Base-by-base conservation (phyloP, 2,888 invertebrate species). In the Ormyrus nitidulus region DNA sequence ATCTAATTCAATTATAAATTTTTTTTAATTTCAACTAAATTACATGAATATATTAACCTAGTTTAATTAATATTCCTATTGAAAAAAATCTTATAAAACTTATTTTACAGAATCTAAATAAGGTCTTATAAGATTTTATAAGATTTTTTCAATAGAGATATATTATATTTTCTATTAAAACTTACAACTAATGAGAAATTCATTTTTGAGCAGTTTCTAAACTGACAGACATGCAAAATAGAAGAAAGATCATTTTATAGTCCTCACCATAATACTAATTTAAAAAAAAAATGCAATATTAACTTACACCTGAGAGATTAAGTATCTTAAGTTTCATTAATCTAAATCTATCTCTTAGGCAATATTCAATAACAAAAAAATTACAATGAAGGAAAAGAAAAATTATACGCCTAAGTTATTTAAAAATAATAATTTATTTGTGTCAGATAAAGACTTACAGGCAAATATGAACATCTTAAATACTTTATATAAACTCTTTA, bases 351-450 rank as follows among this genome's bases (percentile, higher is more conserved):
- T 58, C 46, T 72, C 53, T 71, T 66, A 72, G 13, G 59, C 19
- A 66, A 66, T 65, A 65, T 77, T 59, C 71, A 64, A 71, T 71
- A 49, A 59, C 66, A 61, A 13, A 59, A n/a, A 65, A 59, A 59
- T 59, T 51, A 48, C 11, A 10, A 51, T 70, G 19, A 70, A 58
- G 65, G 64, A 70, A 77, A 44, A 65, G 34, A 58, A 65, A 77
- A 19, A 58, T 13, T 0, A 56, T 65, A 51, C n/a, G 10, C 54
- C n/a, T 56, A 66, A 62, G 13, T 74, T 62, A 59, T 61, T 76
- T 80, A 48, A 74, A 77, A 81, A 77, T 77, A 81, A 77, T 75
- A 75, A 75, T 76, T 75, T 71, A 76, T 77, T 78, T 56, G 53
- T 65, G 19, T 65, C 74, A 74, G 46, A 68, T 53, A 69, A 79